A percentile compares a stretch with the other conserved stretches of the same genome.
These are phyloP conservation scores for Hyposmocoma kahamanoa DNA, from an alignment of 1,140 invertebrate genomes.

Conservation along the genomic window DNA sequence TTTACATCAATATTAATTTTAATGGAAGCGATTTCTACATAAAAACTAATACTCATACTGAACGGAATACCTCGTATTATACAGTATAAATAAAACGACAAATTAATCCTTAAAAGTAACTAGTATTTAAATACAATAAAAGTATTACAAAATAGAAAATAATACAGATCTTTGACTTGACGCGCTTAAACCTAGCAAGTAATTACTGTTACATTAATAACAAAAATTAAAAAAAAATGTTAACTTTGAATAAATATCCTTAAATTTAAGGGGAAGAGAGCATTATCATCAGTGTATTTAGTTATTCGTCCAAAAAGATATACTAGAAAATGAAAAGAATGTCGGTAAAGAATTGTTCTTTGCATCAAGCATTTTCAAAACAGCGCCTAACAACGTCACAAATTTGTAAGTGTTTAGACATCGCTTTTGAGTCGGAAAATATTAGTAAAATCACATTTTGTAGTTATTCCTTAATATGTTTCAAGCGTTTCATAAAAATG, in stretches of 20 bases:
- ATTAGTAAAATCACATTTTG: no score
- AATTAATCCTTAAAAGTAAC: slow-evolving; percentile 46
- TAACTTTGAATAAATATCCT: slow-evolving; percentile 66
- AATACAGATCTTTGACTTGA: slow-evolving; percentile 73
- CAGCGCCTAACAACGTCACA: no score
- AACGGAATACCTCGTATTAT: slow-evolving; percentile 69
- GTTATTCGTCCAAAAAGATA: no score
- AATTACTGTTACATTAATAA: slow-evolving; percentile 55
- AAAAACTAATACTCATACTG: slow-evolving; percentile 54
- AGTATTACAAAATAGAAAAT: slow-evolving; percentile 71
- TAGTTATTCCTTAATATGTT: no score
- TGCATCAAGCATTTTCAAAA: no score
- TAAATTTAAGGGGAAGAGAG: slow-evolving; percentile 55
- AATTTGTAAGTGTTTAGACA: no score
- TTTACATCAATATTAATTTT: slow-evolving; percentile 44
- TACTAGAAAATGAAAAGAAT: no score
- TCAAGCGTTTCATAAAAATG: no score
- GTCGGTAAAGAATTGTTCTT: no score
- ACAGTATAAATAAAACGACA: slow-evolving; percentile 59
- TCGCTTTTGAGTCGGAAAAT: no score
- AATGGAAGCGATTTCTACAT: slow-evolving; percentile 51
- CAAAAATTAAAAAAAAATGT: slow-evolving; percentile 45
- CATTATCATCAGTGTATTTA: slow-evolving; percentile 37
- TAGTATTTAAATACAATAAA: slow-evolving; percentile 65
- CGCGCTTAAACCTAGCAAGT: slow-evolving; percentile 56